A percentile compares a stretch with the other conserved stretches of the same genome.
These are phyloP conservation scores for Poecilia latipinna DNA, from an alignment of 2,113 vertebrate genomes.

Conservation along the genomic window DNA sequence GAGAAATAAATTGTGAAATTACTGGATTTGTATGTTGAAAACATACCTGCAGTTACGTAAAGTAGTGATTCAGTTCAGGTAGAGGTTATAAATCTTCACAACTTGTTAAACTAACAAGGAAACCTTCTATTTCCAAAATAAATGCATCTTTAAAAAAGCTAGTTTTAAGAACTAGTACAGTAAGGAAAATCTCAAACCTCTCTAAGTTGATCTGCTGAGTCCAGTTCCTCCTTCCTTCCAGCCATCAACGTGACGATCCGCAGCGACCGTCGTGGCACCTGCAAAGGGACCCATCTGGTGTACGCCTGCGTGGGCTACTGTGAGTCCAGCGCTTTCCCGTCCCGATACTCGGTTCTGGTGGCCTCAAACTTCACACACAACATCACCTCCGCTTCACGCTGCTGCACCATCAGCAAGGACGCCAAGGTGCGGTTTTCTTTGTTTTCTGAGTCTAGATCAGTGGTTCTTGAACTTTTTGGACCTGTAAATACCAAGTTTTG, in stretches of 20 bases:
- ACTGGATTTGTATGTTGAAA: not conserved
- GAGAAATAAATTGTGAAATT: not conserved
- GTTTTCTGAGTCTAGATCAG: not conserved
- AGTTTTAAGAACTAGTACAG: not conserved
- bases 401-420: slow-evolving; percentile 86
- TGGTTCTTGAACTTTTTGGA: not conserved
- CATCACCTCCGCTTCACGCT: slow-evolving; percentile 87
- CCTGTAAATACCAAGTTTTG: not conserved
- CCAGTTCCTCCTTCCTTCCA: slow-evolving; percentile 30
- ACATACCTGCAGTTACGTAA: not conserved
- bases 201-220: not conserved
- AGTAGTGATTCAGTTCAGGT: not conserved
- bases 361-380: slow-evolving; percentile 89
- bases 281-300: slow-evolving; percentile 81
- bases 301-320: slow-evolving; percentile 91
- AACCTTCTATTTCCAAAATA: not conserved
- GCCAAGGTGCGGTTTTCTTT: slow-evolving; percentile 64
- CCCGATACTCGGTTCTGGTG: slow-evolving; percentile 85
- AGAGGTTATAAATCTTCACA: not conserved
- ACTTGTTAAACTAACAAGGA: not conserved
- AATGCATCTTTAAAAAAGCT: not conserved
- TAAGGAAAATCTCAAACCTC: not conserved
- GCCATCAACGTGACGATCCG: slow-evolving; percentile 89
- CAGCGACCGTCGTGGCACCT: slow-evolving; percentile 85
- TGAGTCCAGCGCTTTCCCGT: slow-evolving; percentile 91